Base-by-base conservation (phyloP, 92 coral and sea anemone genomes). In the Bergia sp. region DNA sequence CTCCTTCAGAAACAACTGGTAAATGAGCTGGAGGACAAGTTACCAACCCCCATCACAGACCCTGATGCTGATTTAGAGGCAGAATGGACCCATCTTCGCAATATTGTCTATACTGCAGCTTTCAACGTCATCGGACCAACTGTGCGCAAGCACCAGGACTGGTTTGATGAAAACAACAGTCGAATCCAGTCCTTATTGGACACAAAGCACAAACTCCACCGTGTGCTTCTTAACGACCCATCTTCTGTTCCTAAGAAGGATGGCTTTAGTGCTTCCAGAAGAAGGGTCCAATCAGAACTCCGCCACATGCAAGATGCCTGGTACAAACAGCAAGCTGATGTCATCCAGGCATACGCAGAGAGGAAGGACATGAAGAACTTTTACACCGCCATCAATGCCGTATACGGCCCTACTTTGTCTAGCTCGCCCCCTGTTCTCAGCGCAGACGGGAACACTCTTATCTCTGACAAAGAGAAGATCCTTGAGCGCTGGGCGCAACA, bases 261-360 rank as follows among this genome's bases (percentile, higher is more conserved):
- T 12, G 76, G 49, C 0, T 44, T 88, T 79, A 88, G 15, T 29
- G 37, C 45, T 4, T 10, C 40, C 21, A 53, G 58, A 49, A 53
- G 89, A 73, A 38, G 1, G n/a, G 84, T 65, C 37, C 92, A 89
- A 65, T 43, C 9, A 47, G 75, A 76, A 66, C 43, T 76, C 37
- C 79, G 89, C 5, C 41, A 41, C 23, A 82, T 89, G 82, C 88
- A 80, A 23, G 85, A 57, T 12, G 21, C n/a, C 16, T 81, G 74
- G 84, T 37, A 73, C 57, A 40, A 82, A 10, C 21, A 18, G 39
- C 7, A 86, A 41, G 88, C n/a, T 15, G 84, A 79, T 49, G 21
- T 44, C 43, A 88, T 80, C 80, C 76, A 88, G 78, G 74, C 67
- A 49, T 84, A 73, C 45, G 82, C 93, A 37, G 91, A 88, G 53